Evolutionary conservation across 2,797 vertebrate genomes (phyloP).

Genomic region (Iguana delicatissima): DNA sequence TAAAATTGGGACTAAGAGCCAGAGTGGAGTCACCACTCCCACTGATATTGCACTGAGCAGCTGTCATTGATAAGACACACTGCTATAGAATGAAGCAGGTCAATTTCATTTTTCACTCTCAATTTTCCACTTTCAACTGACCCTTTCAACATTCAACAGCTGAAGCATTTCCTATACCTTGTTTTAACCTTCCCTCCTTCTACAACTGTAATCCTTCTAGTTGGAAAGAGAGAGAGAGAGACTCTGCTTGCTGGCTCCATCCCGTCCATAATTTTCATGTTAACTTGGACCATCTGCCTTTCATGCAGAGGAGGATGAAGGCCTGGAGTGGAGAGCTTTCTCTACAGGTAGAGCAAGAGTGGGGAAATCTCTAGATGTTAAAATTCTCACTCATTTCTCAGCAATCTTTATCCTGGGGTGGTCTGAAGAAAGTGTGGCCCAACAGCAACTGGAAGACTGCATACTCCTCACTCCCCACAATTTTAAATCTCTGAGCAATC

Average conservation of each 20-base stretch:
- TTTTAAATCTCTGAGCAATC: background rate
- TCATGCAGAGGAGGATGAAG: background rate
- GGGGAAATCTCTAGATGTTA: no score
- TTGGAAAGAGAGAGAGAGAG: no score
- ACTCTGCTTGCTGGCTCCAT: background rate
- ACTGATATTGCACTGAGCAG: background rate
- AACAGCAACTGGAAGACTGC: background rate
- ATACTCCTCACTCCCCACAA: background rate
- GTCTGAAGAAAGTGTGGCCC: no score
- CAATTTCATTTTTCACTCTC: background rate
- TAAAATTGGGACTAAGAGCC: no score
- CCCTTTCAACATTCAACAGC: background rate
- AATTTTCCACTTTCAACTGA: background rate
- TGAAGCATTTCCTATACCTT: background rate
- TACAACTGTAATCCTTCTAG: no score
- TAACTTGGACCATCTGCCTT: background rate
- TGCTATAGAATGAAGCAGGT: background rate
- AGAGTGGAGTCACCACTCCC: no score
- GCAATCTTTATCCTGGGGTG: no score
- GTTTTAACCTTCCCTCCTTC: no score
- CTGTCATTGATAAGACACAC: background rate
- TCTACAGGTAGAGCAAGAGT: no score
- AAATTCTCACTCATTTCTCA: no score
- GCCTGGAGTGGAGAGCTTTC: background rate
- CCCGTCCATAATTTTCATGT: background rate